phyloP scores from a whole-genome alignment of 2,113 vertebrate species.

The Catagonus wagneri region DNA sequence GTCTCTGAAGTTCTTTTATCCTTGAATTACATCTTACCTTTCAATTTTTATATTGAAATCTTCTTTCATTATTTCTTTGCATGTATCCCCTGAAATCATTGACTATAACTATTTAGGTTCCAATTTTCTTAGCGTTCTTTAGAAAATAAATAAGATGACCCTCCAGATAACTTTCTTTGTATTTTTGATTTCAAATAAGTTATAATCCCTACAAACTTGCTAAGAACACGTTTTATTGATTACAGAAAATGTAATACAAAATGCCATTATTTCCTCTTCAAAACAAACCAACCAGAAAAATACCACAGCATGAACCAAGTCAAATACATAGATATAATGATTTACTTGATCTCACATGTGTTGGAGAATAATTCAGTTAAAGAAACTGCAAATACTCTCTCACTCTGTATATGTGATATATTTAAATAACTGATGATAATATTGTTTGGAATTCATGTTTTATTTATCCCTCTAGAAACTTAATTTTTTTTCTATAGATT shows the following conservation, averaged over 20 bases:
- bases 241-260: background rate
- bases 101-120: background rate
- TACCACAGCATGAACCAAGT: background rate
- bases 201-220: background rate
- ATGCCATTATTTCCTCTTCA: background rate
- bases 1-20: conserved; percentile 8
- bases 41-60: background rate
- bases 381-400: background rate
- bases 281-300: conserved; percentile 45
- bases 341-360: background rate
- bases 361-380: background rate
- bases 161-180: background rate
- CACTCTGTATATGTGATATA: background rate
- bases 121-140: conserved; percentile 14
- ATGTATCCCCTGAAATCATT: background rate
- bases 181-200: background rate
- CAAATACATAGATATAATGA: background rate
- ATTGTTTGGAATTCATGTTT: background rate
- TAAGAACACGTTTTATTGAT: background rate
- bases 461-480: conserved; percentile 32
- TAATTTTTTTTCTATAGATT: conserved; percentile 82
- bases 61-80: conserved; percentile 21
- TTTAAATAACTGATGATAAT: conserved; percentile 44
- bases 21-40: background rate
- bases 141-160: background rate